Evolutionary conservation across 2,888 invertebrate genomes (phyloP).

Genomic region (Lasioglossum vierecki): DNA sequence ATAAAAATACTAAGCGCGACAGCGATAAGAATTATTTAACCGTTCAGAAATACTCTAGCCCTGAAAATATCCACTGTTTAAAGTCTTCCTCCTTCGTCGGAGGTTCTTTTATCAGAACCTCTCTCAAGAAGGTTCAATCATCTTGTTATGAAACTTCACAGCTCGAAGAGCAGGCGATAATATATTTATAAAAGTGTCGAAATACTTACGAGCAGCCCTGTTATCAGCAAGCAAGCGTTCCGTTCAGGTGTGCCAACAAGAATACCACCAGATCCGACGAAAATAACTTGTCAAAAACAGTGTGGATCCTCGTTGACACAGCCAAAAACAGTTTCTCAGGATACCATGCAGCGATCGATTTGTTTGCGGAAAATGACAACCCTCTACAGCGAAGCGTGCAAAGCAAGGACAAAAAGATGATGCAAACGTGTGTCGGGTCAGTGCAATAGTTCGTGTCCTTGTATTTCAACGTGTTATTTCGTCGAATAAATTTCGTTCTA

Average conservation of each 20-base stretch:
- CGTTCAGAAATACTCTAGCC: not conserved
- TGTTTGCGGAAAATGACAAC: not conserved
- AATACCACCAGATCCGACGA: not conserved
- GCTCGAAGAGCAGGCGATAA: not conserved
- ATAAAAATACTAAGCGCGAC: no score
- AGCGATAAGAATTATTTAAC: not conserved
- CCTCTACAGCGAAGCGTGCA: not conserved
- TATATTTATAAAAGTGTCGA: not conserved
- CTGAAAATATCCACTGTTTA: not conserved
- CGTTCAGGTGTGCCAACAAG: not conserved
- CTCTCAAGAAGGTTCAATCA: not conserved
- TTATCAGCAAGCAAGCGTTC: slow-evolving; percentile 1
- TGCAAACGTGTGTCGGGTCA: not conserved
- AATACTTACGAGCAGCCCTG: slow-evolving; percentile 4
- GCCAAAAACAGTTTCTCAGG: not conserved
- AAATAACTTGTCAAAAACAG: not conserved
- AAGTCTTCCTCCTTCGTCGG: not conserved
- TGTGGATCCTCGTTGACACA: not conserved
- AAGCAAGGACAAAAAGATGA: not conserved
- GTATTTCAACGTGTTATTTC: no score
- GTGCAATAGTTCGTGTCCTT: not conserved
- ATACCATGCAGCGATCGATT: not conserved
- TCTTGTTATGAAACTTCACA: not conserved
- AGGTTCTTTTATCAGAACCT: not conserved
- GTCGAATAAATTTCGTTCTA: not conserved